Percentiles rank a stretch among this genome's conserved stretches.
These are phyloP conservation scores for Australoheros scitulus DNA, from an alignment of 2,113 vertebrate genomes.

Conservation along the genomic window DNA sequence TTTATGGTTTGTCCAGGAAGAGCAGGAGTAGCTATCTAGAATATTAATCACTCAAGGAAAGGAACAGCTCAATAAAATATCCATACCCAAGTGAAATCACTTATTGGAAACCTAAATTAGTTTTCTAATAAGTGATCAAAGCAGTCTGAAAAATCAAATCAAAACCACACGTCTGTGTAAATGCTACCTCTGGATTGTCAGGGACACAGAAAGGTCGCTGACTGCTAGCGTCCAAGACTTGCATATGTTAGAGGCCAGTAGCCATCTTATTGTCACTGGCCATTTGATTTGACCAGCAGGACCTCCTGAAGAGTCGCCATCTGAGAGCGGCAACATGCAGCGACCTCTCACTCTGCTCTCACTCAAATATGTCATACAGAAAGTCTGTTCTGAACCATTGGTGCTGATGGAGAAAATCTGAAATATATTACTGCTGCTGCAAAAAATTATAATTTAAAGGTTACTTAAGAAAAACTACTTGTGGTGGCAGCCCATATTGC, in stretches of 20 bases:
- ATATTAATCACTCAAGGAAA: neutral
- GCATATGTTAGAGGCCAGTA: constrained; percentile 4
- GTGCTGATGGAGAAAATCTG: neutral
- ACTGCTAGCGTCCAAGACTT: constrained; percentile 11
- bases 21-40: neutral
- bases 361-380: neutral
- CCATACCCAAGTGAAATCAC: neutral
- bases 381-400: neutral
- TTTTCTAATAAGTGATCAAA: neutral
- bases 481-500: neutral
- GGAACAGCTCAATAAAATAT: neutral
- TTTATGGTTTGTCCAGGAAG: neutral
- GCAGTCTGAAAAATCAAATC: neutral
- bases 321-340: constrained; percentile 5
- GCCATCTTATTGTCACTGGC: neutral
- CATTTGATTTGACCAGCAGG: constrained; percentile 24
- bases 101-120: neutral
- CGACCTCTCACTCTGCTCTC: constrained; percentile 10
- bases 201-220: constrained; percentile 1
- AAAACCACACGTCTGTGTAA: neutral
- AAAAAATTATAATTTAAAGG: too few species aligned
- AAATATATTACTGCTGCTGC: neutral
- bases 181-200: neutral
- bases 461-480: neutral
- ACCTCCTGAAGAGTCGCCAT: constrained; percentile 18